A percentile compares a stretch with the other conserved stretches of the same genome.
These are phyloP conservation scores for Phylloscopus trochiloides DNA, from an alignment of 2,113 vertebrate species.

Conservation along the genomic window DNA sequence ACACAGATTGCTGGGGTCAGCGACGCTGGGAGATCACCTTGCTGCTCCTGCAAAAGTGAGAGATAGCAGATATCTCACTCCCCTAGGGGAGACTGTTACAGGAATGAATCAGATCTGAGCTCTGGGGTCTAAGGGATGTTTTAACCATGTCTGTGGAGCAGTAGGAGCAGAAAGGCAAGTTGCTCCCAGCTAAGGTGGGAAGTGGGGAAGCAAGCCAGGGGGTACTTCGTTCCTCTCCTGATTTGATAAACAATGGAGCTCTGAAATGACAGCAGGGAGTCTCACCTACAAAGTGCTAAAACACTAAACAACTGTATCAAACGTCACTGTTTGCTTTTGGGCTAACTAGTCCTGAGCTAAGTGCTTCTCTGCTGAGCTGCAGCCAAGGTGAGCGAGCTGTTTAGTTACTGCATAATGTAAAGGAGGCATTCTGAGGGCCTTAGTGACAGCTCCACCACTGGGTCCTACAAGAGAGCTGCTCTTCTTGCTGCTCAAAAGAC, in stretches of 20 bases:
- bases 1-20: neutral
- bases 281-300: neutral
- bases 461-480: neutral
- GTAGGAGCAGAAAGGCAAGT: neutral
- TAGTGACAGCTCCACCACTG: neutral
- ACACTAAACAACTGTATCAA: neutral
- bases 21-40: neutral
- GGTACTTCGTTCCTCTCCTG: neutral
- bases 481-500: rapidly evolving
- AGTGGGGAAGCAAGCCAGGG: neutral
- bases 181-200: neutral
- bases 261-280: neutral
- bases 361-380: neutral
- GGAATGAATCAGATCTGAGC: neutral
- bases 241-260: neutral
- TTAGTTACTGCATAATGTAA: neutral
- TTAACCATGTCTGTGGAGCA: neutral
- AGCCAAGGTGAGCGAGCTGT: neutral
- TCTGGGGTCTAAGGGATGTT: neutral
- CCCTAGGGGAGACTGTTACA: neutral
- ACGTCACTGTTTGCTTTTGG: neutral
- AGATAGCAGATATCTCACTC: neutral
- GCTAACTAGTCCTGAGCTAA: neutral
- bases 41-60: neutral
- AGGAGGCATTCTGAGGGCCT: neutral